Conservation (phyloP, 2,888 invertebrate species). For the Trachelus tabidus region DNA sequence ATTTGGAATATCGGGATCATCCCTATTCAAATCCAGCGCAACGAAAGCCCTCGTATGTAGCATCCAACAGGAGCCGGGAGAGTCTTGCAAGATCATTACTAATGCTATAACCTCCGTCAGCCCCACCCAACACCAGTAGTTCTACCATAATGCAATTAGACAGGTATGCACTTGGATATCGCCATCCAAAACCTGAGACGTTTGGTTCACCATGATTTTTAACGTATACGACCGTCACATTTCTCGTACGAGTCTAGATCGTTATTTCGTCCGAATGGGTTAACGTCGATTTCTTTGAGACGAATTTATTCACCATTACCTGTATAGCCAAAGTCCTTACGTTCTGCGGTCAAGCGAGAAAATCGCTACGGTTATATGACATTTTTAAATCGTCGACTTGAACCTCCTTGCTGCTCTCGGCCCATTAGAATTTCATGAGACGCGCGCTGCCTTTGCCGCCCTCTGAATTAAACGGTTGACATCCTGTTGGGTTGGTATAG, state of each 20-base stretch:
- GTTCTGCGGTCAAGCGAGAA: neutral
- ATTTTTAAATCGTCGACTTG: neutral
- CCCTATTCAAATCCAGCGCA: too few relatives aligned
- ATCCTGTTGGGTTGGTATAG: neutral
- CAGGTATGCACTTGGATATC: neutral
- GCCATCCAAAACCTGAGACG: neutral
- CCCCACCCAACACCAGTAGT: neutral
- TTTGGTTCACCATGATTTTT: neutral
- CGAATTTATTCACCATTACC: neutral
- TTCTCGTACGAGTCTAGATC: too few relatives aligned
- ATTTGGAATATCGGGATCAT: too few relatives aligned
- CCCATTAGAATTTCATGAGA: slow-evolving; percentile 1
- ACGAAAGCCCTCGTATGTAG: too few relatives aligned
- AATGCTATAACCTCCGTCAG: too few relatives aligned
- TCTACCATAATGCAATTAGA: neutral
- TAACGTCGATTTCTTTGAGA: neutral
- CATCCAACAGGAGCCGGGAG: too few relatives aligned
- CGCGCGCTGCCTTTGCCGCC: neutral
- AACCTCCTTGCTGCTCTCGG: neutral
- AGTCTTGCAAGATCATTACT: too few relatives aligned
- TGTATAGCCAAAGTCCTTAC: neutral
- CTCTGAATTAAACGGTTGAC: neutral
- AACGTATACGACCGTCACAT: too few relatives aligned
- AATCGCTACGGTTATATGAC: neutral
- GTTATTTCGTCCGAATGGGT: too few relatives aligned